Evolutionary conservation across 2,113 vertebrate species (phyloP), one percentile per base, ranked within the genome.

Genomic region (Vireo altiloquus): DNA sequence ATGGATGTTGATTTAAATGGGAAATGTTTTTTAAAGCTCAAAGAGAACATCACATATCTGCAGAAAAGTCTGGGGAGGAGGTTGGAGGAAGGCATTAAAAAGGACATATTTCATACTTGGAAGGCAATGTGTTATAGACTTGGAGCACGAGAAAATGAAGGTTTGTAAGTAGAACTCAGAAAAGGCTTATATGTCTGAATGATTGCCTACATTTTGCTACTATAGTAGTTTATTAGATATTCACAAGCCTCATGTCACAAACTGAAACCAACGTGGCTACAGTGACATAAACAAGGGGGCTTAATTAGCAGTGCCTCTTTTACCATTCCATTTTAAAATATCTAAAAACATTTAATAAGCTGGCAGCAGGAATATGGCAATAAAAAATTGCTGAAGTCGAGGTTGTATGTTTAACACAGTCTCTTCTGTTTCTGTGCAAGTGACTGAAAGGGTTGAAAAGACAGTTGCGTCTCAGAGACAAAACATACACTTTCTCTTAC

Each of bases 1-100:
- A 86, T 52, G 54, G 89, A 87, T 91, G 64, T 80, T 93, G 86
- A 92, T 94, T 90, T 90, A 93, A 90, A 93, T 72, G 49, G 37
- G 50, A 93, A 87, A 88, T 59, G 33, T 33, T 92, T 82, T 92
- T 92, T 92, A 91, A 94, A 88, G 10, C 79, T 79, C 50, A 5
- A 72, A 82, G 20, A 77, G 70, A 87, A 28, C 30, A 71, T 25
- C 20, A 50, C 53, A 27, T 76, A 91, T 60, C 27, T 93, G 47
- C 22, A 80, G 64, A 83, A 90, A 87, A 83, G 44, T 25, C 44
- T 79, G 46, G 15, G 22, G 30, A 81, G 13, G 22, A 88, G 37
- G 18, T 12, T 63, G 52, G 28, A 71, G 18, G 52, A 83, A 86
- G 81, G 37, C 23, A 87, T 94, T 94, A 81, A 28, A 66, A 77